A percentile compares a stretch with the other conserved stretches of the same genome.
Evolutionary conservation across 2,888 invertebrate species (phyloP).

Genomic region (Harpalus rufipes): DNA sequence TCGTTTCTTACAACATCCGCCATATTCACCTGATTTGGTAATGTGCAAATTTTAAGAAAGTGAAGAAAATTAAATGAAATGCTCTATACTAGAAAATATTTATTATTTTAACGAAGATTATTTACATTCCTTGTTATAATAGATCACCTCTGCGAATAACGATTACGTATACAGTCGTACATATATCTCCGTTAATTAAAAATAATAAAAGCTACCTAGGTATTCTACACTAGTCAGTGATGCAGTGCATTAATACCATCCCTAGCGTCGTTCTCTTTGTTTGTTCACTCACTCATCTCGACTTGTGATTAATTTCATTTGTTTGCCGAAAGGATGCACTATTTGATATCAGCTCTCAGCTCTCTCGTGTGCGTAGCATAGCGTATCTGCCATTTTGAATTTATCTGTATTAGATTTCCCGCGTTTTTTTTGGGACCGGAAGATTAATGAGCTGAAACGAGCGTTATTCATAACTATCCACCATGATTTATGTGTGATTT

Average conservation of each 20-base stretch:
- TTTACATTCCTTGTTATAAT: not conserved
- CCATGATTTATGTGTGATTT: constrained; percentile 25
- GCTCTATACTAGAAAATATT: not conserved
- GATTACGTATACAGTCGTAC: not conserved
- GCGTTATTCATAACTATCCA: constrained; percentile 22
- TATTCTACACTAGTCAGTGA: not conserved
- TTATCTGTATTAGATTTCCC: constrained; percentile 32
- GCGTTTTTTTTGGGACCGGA: not conserved
- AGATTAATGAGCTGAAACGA: constrained; percentile 36
- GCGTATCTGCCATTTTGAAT: constrained; percentile 6
- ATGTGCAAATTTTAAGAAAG: too few relatives aligned
- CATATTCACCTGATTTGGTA: too few relatives aligned
- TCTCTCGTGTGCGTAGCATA: not conserved
- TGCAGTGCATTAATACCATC: not conserved
- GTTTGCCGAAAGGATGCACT: not conserved
- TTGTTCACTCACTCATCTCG: not conserved
- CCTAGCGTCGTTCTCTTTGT: not conserved
- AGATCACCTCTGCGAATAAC: not conserved
- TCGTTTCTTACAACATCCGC: too few relatives aligned
- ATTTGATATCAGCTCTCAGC: not conserved
- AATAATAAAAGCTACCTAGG: not conserved
- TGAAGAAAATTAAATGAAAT: not conserved
- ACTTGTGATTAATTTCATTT: not conserved
- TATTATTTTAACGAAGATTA: not conserved
- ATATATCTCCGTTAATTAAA: not conserved